Conservation (phyloP, 2,888 invertebrate genomes). For the Pherbina coryleti region DNA sequence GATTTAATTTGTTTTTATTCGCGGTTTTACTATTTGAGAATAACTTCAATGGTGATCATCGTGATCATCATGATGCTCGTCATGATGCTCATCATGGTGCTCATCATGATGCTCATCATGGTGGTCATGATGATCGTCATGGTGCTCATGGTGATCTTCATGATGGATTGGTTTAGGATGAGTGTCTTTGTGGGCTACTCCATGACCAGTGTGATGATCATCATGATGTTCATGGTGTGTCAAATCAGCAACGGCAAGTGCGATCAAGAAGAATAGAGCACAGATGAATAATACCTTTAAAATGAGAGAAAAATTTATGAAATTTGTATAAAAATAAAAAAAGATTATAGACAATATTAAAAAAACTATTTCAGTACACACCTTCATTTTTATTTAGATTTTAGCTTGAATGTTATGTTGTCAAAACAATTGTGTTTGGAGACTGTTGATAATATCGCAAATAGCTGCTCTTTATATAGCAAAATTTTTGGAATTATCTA, state of each 20-base stretch:
- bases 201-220: background rate
- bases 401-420: background rate
- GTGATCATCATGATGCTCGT: too few species aligned
- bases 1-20: too few species aligned
- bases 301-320: background rate
- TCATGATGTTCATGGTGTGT: background rate
- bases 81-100: too few species aligned
- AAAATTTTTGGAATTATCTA: too few species aligned
- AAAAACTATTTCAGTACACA: background rate
- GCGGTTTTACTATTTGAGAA: too few species aligned
- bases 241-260: background rate
- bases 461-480: background rate
- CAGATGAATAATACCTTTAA: background rate
- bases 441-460: background rate
- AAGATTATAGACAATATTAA: background rate
- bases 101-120: background rate
- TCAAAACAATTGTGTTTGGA: background rate
- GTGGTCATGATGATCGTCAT: background rate
- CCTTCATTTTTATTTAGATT: background rate
- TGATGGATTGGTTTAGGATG: too few species aligned
- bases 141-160: background rate
- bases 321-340: background rate
- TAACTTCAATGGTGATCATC: too few species aligned
- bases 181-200: background rate
- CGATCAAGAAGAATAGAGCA: conserved; percentile 3